Conservation (phyloP, 2,888 invertebrate species). For the Nomada goodeniana region DNA sequence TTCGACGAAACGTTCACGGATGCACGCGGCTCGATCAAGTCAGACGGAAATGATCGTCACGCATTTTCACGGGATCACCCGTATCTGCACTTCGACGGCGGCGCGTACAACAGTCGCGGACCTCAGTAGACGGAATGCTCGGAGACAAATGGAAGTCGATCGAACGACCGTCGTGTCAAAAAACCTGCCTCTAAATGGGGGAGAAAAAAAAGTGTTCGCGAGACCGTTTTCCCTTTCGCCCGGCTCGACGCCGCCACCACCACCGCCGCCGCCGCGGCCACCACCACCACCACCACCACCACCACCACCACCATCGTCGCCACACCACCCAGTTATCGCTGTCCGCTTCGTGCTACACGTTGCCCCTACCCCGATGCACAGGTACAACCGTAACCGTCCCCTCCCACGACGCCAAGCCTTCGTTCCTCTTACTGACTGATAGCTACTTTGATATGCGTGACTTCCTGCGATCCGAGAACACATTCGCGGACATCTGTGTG, state of each 20-base stretch:
- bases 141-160: constrained; percentile 82
- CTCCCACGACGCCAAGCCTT: constrained; percentile 31
- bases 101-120: constrained; percentile 56
- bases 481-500: not conserved
- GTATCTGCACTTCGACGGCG: constrained; percentile 32
- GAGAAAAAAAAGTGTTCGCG: constrained; percentile 75
- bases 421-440: constrained; percentile 57
- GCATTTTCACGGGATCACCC: constrained; percentile 61
- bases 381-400: constrained; percentile 38
- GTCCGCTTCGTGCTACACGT: constrained; percentile 31
- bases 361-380: constrained; percentile 36
- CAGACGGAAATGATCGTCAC: constrained; percentile 37
- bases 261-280: constrained; percentile 53
- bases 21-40: constrained; percentile 19
- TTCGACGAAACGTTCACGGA: constrained; percentile 3
- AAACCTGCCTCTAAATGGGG: constrained; percentile 76
- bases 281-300: constrained; percentile 59
- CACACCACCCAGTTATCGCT: constrained; percentile 28
- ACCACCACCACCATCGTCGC: constrained; percentile 57
- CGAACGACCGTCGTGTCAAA: constrained; percentile 80
- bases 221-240: constrained; percentile 83
- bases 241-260: constrained; percentile 57
- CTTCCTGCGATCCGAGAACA: constrained; percentile 33
- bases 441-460: constrained; percentile 56
- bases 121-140: constrained; percentile 76